A percentile compares a stretch with the other conserved stretches of the same genome.
Evolutionary conservation across 2,888 invertebrate genomes (phyloP).

Genomic region (Drosophila mettleri): DNA sequence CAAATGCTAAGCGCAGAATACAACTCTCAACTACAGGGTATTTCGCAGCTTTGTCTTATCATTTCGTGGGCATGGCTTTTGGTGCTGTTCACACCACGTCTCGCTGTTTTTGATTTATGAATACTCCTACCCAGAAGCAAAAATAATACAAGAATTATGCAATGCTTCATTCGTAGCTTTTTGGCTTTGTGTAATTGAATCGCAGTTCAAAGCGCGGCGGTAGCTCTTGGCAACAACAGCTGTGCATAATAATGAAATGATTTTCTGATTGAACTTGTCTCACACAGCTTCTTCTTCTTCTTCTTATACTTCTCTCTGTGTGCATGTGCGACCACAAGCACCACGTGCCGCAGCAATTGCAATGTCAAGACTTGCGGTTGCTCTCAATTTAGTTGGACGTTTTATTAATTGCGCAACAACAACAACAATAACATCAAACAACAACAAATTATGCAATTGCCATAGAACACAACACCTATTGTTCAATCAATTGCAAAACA

Average conservation of each 20-base stretch:
- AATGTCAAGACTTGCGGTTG: conserved; percentile 65
- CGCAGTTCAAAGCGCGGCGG: conserved; percentile 54
- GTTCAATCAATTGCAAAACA: conserved; percentile 63
- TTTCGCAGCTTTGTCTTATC: background rate
- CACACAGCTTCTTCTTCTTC: conserved; percentile 14
- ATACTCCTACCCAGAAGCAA: background rate
- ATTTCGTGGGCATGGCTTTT: conserved; percentile 10
- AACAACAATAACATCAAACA: conserved; percentile 9
- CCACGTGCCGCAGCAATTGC: conserved; percentile 21
- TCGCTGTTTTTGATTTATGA: conserved; percentile 51
- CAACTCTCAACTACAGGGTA: conserved; percentile 25
- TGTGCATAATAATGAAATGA: conserved; percentile 21
- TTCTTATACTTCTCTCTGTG: background rate
- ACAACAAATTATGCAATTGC: conserved; percentile 44
- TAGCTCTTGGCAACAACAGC: conserved; percentile 27
- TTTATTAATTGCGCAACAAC: conserved; percentile 71
- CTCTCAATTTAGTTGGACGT: conserved; percentile 71
- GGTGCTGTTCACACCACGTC: conserved; percentile 37
- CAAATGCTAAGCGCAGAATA: background rate
- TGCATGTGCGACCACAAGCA: conserved; percentile 12
- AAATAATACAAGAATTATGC: conserved; percentile 48
- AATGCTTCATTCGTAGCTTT: conserved; percentile 41
- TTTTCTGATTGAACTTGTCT: conserved; percentile 39
- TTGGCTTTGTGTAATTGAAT: conserved; percentile 65
- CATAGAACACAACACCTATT: conserved; percentile 38